phyloP scores from a whole-genome alignment of 1,140 invertebrate species.

The Ridgeia piscesae region DNA sequence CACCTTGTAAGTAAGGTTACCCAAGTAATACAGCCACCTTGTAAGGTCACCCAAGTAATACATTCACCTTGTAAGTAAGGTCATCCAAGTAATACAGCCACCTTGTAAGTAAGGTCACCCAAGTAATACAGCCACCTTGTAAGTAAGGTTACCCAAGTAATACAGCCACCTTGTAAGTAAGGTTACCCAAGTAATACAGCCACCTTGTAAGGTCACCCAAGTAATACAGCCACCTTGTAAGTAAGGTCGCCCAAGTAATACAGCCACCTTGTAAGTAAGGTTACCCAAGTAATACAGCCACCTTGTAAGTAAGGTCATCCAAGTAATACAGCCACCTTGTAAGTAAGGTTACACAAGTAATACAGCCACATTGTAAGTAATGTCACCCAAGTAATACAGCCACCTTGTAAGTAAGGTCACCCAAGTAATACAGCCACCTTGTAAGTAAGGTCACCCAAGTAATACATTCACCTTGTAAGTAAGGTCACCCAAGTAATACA shows the following conservation, averaged over 20 bases:
- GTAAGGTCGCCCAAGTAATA: neutral
- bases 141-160: neutral
- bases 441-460: neutral
- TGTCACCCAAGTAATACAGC: too few relatives aligned
- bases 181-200: too few relatives aligned
- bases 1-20: neutral
- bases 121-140: too few relatives aligned
- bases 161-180: neutral
- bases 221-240: neutral
- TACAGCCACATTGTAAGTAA: neutral
- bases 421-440: too few relatives aligned
- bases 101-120: neutral
- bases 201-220: neutral
- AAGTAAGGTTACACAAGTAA: neutral
- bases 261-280: too few relatives aligned
- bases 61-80: neutral
- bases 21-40: too few relatives aligned
- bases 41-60: neutral
- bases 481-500: neutral
- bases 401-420: neutral
- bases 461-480: too few relatives aligned
- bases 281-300: neutral
- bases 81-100: too few relatives aligned
- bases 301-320: neutral
- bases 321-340: too few relatives aligned